Base-by-base conservation (phyloP, 1,140 invertebrate genomes). In the Drosophila chauvacae region DNA sequence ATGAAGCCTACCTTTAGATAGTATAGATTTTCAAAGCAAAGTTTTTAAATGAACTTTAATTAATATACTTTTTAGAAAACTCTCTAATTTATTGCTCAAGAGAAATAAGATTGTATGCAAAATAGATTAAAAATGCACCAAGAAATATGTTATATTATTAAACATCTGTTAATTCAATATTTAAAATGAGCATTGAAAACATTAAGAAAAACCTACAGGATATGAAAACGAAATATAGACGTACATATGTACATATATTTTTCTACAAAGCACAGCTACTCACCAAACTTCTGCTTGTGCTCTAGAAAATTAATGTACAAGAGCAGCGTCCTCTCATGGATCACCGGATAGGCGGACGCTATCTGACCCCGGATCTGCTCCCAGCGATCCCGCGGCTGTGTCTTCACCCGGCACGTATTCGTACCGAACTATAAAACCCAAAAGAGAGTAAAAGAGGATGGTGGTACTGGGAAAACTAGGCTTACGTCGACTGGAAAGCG, bases 291-390 rank as follows among this genome's bases (percentile, higher is more conserved):
- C 18, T 47, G 64, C 47, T 91, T 92, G 56, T 92, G 91, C 62
- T 90, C 77, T 50, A 92, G 53, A 37, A 92, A 92, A 20, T 62
- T 64, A 0, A 91, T 28, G 45, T 73, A 92, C 0, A 92, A 48
- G 0, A 72, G 10, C 0, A 92, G 61, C 0, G 84, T 77, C 0
- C 66, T 57, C 56, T 92, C 91, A 56, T 92, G 91, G 28, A 92
- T 75, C 1, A 92, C 69, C 9, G 91, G 91, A 82, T 92, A 92
- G 3, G 84, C 88, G 0, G 91, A 91, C 4, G 80, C 86, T n/a
- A 91, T 82, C 48, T 92, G 91, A 20, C 62, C 0, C 2, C 20
- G 23, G n/a, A 87, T 87, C 0, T 10, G 16, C 0, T 42, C 14
- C 9, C 23, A n/a, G 9, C 83, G 77, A 11, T 59, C 56, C 58